Conservation (phyloP, 2,113 vertebrate genomes). For the Podocnemis expansa region DNA sequence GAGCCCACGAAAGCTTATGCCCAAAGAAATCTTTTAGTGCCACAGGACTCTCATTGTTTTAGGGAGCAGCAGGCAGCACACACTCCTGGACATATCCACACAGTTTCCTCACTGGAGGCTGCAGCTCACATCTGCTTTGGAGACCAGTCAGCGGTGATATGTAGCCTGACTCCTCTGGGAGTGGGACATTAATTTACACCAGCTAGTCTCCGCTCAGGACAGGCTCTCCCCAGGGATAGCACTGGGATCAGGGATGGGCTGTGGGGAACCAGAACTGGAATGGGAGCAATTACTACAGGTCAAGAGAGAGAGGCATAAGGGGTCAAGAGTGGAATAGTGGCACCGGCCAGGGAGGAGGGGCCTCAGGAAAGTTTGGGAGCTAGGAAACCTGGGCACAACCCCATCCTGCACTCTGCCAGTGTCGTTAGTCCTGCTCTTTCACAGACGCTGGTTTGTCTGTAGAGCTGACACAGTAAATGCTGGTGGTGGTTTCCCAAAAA, state of each 20-base stretch:
- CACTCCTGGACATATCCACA: neutral
- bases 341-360: neutral
- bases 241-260: neutral
- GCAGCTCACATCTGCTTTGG: neutral
- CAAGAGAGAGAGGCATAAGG: no score
- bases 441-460: neutral
- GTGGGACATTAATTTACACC: neutral
- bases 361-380: neutral
- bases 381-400: neutral
- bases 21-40: no score
- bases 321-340: no score
- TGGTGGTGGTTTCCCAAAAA: neutral
- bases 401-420: neutral
- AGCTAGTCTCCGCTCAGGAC: neutral
- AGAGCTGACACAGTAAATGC: accelerated
- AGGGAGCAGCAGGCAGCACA: neutral
- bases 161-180: neutral
- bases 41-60: no score
- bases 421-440: neutral
- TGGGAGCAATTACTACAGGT: no score
- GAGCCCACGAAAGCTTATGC: no score
- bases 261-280: no score
- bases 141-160: neutral
- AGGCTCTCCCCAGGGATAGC: neutral
- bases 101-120: neutral